Conservation (phyloP, 2,797 vertebrate species). For the Numenius phaeopus region DNA sequence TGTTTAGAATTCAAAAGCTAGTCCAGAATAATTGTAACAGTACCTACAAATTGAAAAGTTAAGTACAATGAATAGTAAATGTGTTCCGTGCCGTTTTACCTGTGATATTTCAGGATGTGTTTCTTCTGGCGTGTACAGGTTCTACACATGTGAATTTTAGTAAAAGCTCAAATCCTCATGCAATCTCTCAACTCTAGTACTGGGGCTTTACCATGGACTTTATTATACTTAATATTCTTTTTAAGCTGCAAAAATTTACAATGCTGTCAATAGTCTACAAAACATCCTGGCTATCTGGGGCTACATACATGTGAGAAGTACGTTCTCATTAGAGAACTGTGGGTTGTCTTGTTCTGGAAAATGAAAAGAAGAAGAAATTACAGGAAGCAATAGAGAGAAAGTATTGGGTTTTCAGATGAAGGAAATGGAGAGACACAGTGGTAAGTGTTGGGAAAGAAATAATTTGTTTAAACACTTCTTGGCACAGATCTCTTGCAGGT, state of each 20-base stretch:
- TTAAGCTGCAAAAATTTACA: background rate
- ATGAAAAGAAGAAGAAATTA: background rate
- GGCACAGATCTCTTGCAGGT: background rate
- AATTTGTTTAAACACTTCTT: background rate
- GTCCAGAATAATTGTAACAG: background rate
- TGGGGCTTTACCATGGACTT: background rate
- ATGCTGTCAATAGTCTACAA: background rate
- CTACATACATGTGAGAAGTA: background rate
- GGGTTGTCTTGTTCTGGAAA: background rate
- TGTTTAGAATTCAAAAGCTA: background rate
- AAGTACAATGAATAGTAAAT: background rate
- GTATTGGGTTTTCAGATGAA: background rate
- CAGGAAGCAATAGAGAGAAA: background rate
- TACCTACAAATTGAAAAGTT: background rate
- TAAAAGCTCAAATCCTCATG: background rate
- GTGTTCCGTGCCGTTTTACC: background rate
- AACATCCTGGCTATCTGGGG: background rate
- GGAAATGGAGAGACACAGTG: background rate
- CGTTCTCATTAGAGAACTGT: background rate
- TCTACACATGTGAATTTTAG: background rate
- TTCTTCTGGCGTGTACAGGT: background rate
- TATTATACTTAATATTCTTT: background rate
- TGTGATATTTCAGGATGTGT: background rate
- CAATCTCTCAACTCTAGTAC: background rate
- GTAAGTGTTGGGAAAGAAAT: background rate